Evolutionary conservation across 1,140 invertebrate species (phyloP).

Genomic region (Sinella curviseta): DNA sequence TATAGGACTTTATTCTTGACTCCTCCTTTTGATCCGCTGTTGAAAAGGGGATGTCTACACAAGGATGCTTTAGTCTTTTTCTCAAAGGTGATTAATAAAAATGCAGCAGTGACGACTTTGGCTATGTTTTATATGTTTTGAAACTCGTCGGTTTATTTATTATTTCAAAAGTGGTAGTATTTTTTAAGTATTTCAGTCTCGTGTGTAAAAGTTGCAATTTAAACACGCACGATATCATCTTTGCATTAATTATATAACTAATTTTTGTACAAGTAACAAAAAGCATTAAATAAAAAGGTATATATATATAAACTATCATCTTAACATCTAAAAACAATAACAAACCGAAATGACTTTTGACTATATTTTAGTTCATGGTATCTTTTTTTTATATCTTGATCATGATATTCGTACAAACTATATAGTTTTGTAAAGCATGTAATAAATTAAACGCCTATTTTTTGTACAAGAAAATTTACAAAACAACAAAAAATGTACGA

Average conservation of each 20-base stretch:
- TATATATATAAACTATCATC: too few relatives aligned
- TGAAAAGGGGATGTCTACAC: not conserved
- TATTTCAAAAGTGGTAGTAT: not conserved
- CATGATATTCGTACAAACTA: too few relatives aligned
- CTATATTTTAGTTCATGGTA: slow-evolving; percentile 22
- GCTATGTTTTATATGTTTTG: not conserved
- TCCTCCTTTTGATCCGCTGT: not conserved
- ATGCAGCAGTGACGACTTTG: too few relatives aligned
- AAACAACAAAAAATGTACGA: not conserved
- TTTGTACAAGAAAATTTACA: slow-evolving; percentile 21
- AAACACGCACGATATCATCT: not conserved
- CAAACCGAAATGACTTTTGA: not conserved
- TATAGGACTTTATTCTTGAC: slow-evolving; percentile 13
- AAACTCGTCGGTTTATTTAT: not conserved
- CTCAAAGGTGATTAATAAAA: not conserved
- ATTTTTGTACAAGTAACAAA: too few relatives aligned
- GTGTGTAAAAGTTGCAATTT: not conserved
- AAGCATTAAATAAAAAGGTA: too few relatives aligned
- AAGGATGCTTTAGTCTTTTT: not conserved
- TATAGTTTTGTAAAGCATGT: not conserved
- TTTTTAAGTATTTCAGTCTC: not conserved
- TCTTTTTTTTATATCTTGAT: not conserved
- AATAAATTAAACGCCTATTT: too few relatives aligned
- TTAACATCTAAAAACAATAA: not conserved
- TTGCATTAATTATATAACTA: too few relatives aligned